Evolutionary conservation across 2,888 invertebrate species (phyloP).

Genomic region (Plusia festucae): DNA sequence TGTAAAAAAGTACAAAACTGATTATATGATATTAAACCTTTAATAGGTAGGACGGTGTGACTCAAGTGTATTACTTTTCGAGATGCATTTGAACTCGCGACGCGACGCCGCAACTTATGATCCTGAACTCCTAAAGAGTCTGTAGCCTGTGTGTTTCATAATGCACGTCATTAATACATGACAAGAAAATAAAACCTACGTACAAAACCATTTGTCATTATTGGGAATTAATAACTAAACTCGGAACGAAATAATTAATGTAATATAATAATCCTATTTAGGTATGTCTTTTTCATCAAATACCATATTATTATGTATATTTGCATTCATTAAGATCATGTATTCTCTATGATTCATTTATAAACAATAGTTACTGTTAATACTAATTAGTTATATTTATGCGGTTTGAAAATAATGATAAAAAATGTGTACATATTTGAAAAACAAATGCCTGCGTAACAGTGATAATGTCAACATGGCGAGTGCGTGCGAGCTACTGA

Average conservation of each 20-base stretch:
- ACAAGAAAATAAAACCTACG: neutral
- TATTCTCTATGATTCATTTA: slow-evolving; percentile 31
- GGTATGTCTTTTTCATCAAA: slow-evolving; percentile 10
- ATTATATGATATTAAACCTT: no score
- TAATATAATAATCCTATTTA: neutral
- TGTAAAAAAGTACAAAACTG: no score
- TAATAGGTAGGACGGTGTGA: no score
- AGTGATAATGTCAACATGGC: slow-evolving; percentile 42
- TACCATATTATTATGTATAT: neutral
- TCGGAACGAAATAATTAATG: neutral
- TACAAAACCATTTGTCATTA: neutral
- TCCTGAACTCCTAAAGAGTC: no score
- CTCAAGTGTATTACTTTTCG: no score
- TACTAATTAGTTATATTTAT: neutral
- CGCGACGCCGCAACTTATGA: no score
- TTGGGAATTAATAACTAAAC: neutral
- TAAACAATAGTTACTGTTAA: slow-evolving; percentile 25
- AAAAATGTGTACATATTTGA: slow-evolving; percentile 2
- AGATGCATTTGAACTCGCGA: no score
- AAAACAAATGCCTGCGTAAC: slow-evolving; percentile 17
- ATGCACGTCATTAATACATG: no score
- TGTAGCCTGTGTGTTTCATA: no score
- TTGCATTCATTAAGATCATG: neutral
- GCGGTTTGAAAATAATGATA: slow-evolving; percentile 31
- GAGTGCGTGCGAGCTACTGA: slow-evolving; percentile 41